Conservation (phyloP, 1,140 invertebrate species). For the Drosophila kurseongensis region DNA sequence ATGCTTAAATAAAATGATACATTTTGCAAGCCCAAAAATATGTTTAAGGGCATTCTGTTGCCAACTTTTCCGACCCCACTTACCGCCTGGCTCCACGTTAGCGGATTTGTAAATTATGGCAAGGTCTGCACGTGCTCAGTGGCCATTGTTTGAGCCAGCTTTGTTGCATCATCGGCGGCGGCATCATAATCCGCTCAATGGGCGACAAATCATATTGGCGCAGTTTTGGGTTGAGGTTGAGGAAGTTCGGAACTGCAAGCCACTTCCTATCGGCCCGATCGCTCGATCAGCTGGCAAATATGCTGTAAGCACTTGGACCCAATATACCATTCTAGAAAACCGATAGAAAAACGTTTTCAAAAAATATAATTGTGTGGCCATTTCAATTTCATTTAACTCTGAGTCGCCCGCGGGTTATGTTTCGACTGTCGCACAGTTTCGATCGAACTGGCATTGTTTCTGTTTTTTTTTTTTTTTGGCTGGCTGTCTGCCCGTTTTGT, state of each 20-base stretch:
- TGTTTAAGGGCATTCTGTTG: constrained; percentile 10
- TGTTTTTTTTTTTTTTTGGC: constrained; percentile 17
- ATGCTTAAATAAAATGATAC: not conserved
- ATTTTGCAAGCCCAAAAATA: not conserved
- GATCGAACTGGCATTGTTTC: constrained; percentile 62
- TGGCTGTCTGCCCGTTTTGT: constrained; percentile 32
- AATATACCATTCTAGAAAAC: constrained; percentile 40
- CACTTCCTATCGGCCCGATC: constrained; percentile 42
- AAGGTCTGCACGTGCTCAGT: constrained; percentile 75
- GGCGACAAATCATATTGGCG: constrained; percentile 69
- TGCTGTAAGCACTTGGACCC: constrained; percentile 11
- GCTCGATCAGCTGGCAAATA: constrained; percentile 19
- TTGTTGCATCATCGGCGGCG: constrained; percentile 57
- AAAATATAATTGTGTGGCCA: constrained; percentile 74
- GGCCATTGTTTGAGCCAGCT: constrained; percentile 41
- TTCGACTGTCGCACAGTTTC: constrained; percentile 57
- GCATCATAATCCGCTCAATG: constrained; percentile 65
- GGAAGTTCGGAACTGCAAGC: constrained; percentile 42
- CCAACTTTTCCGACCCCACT: not conserved
- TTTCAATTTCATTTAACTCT: constrained; percentile 78
- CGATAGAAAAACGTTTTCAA: constrained; percentile 36
- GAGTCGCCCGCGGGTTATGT: constrained; percentile 67
- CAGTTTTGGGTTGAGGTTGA: constrained; percentile 24
- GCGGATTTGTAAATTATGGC: constrained; percentile 54
- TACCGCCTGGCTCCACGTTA: constrained; percentile 5